A percentile compares a stretch with the other conserved stretches of the same genome.
Conservation (phyloP, 1,140 invertebrate genomes). For the Drosophila pallidifrons region DNA sequence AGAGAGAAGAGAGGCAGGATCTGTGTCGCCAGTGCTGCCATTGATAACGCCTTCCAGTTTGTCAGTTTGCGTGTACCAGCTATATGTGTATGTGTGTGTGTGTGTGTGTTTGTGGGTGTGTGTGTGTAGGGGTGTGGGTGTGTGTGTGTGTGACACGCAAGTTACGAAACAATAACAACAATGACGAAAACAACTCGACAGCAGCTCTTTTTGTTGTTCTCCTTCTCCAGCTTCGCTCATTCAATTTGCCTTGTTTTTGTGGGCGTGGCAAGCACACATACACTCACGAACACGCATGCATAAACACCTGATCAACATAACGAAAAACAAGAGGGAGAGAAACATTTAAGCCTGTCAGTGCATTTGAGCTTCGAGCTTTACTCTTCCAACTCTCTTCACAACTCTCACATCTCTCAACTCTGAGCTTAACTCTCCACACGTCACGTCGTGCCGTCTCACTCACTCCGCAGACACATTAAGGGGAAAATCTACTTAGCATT, state of each 20-base stretch:
- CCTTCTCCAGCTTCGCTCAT: not conserved
- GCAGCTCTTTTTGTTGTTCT: constrained; percentile 46
- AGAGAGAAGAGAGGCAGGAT: constrained; percentile 27
- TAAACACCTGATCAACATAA: constrained; percentile 33
- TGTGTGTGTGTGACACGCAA: constrained; percentile 42
- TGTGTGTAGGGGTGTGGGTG: constrained; percentile 2
- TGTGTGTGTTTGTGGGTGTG: constrained; percentile 14
- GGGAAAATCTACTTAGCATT: constrained; percentile 75
- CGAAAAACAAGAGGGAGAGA: no score
- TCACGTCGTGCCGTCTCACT: constrained; percentile 4
- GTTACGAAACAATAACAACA: constrained; percentile 43
- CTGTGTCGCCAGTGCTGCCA: constrained; percentile 48
- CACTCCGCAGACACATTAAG: constrained; percentile 49
- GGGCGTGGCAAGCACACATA: constrained; percentile 33
- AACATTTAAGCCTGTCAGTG: constrained; percentile 41
- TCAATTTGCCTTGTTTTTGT: constrained; percentile 30
- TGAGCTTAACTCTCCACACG: constrained; percentile 37
- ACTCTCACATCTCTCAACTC: constrained; percentile 33
- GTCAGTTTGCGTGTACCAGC: constrained; percentile 34
- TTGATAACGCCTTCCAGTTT: constrained; percentile 33
- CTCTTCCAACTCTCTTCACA: constrained; percentile 34
- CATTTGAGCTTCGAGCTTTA: constrained; percentile 46
- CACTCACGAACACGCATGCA: not conserved
- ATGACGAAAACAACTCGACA: constrained; percentile 28
- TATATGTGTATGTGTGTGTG: constrained; percentile 3